phyloP scores from a whole-genome alignment of 1,140 invertebrate species.

The Oreohelix idahoensis region DNA sequence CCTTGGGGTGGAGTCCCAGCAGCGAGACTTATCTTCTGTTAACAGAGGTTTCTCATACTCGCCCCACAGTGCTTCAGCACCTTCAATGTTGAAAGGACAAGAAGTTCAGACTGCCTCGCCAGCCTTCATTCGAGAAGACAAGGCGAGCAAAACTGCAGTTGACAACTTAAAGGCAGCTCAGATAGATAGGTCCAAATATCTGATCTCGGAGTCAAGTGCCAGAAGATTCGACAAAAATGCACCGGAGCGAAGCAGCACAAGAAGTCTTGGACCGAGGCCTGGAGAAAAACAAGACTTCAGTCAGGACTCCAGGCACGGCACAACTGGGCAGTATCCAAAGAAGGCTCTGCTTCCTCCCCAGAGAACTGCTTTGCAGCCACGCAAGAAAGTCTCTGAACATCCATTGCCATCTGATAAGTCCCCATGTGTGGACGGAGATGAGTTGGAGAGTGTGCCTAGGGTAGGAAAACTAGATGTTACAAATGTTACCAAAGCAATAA shows the following conservation, averaged over 20 bases:
- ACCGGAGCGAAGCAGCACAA: conserved; percentile 53
- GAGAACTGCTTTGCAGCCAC: conserved; percentile 48
- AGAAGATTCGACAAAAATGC: conserved; percentile 48
- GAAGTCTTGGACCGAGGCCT: conserved; percentile 41
- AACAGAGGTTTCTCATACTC: conserved; percentile 5
- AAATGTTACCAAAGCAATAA: conserved; percentile 95
- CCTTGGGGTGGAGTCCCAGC: not conserved
- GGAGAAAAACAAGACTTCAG: conserved; percentile 25
- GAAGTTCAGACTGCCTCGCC: conserved; percentile 43
- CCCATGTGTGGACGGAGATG: conserved; percentile 31
- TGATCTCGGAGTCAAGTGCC: conserved; percentile 60
- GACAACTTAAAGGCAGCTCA: conserved; percentile 64
- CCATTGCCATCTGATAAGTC: conserved; percentile 10
- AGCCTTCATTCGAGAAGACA: conserved; percentile 39
- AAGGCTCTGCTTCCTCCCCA: conserved; percentile 63
- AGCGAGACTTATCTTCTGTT: no score
- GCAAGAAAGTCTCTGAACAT: conserved; percentile 53
- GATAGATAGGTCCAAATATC: conserved; percentile 68
- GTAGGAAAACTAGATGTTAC: conserved; percentile 87
- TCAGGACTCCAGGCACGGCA: conserved; percentile 48
- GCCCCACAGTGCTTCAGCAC: conserved; percentile 9
- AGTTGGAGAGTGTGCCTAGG: conserved; percentile 17
- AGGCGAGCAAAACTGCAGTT: conserved; percentile 55
- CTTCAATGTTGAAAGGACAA: conserved; percentile 21
- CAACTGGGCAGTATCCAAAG: conserved; percentile 59